A percentile compares a stretch with the other conserved stretches of the same genome.
These are phyloP conservation scores for Muraenolepis orangiensis DNA, from an alignment of 2,797 vertebrate genomes.

Conservation along the genomic window DNA sequence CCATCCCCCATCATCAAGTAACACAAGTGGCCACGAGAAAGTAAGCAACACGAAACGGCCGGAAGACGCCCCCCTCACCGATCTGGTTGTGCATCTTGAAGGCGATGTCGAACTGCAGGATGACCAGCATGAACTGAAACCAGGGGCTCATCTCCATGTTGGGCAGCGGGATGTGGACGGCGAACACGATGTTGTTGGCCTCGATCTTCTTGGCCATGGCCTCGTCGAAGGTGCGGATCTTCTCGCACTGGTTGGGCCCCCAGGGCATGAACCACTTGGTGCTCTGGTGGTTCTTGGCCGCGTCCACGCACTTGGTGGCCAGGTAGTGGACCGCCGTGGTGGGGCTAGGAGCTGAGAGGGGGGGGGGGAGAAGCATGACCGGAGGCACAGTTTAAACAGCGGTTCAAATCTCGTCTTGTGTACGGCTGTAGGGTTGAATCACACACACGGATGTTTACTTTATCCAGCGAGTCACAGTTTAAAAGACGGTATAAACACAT, in stretches of 20 bases:
- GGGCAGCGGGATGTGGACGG: slow-evolving; percentile 85
- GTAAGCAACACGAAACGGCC: not conserved
- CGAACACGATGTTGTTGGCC: slow-evolving; percentile 94
- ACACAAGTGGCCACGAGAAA: not conserved
- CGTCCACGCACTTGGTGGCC: slow-evolving; percentile 89
- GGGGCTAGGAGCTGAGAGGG: slow-evolving; percentile 84
- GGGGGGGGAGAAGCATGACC: slow-evolving; percentile 20
- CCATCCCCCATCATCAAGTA: too few species aligned
- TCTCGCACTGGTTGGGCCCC: slow-evolving; percentile 85
- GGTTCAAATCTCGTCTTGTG: not conserved
- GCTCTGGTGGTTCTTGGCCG: slow-evolving; percentile 71
- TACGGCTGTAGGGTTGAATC: not conserved
- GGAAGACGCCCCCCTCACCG: slow-evolving; percentile 78
- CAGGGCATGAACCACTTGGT: slow-evolving; percentile 90
- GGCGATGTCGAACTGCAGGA: slow-evolving; percentile 92
- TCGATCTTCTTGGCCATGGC: slow-evolving; percentile 84
- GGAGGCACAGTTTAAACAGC: not conserved
- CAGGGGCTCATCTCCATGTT: slow-evolving; percentile 93
- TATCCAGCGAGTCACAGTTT: too few species aligned
- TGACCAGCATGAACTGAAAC: slow-evolving; percentile 97
- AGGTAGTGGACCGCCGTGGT: slow-evolving; percentile 80
- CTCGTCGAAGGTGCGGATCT: slow-evolving; percentile 85
- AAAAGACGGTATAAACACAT: too few species aligned
- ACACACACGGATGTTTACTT: too few species aligned
- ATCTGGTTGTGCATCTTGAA: slow-evolving; percentile 92